A percentile compares a stretch with the other conserved stretches of the same genome.
Conservation (phyloP, 2,888 invertebrate species). For the Horisme vitalbata region DNA sequence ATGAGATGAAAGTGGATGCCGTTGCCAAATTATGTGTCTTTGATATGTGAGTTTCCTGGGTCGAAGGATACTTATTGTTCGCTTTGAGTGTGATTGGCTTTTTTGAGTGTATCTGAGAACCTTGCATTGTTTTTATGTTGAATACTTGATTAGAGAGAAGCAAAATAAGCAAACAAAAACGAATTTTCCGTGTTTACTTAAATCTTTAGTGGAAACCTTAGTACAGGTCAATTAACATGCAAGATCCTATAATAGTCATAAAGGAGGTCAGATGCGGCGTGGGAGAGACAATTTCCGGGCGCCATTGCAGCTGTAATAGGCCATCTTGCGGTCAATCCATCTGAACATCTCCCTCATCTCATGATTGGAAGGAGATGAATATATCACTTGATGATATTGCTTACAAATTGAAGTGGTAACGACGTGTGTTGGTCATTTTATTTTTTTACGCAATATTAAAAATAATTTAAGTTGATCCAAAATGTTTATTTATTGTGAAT, state of each 20-base stretch:
- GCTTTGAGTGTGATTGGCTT: constrained; percentile 20
- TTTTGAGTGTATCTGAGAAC: constrained; percentile 11
- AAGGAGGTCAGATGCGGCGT: constrained; percentile 18
- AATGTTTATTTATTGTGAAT: too few relatives aligned
- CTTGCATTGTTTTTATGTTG: constrained; percentile 2
- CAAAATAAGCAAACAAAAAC: too few relatives aligned
- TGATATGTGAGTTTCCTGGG: constrained; percentile 42
- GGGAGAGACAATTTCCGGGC: constrained; percentile 21
- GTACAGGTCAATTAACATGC: neutral
- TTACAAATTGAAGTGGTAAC: neutral
- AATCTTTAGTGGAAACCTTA: too few relatives aligned
- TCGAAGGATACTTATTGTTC: constrained; percentile 18
- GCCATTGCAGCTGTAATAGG: constrained; percentile 19
- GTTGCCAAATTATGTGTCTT: constrained; percentile 48
- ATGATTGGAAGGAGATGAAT: constrained; percentile 20
- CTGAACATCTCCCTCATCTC: constrained; percentile 15
- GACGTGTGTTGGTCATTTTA: too few relatives aligned
- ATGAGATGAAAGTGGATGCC: constrained; percentile 52
- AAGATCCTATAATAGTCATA: constrained; percentile 6
- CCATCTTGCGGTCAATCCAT: constrained; percentile 25
- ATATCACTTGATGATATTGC: neutral
- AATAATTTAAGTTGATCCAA: too few relatives aligned
- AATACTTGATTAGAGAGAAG: too few relatives aligned
- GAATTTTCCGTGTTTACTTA: too few relatives aligned
- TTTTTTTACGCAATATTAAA: too few relatives aligned